These are phyloP conservation scores for Tenebrosternarchus preto DNA, from an alignment of 2,113 vertebrate species.

Conservation along the genomic window DNA sequence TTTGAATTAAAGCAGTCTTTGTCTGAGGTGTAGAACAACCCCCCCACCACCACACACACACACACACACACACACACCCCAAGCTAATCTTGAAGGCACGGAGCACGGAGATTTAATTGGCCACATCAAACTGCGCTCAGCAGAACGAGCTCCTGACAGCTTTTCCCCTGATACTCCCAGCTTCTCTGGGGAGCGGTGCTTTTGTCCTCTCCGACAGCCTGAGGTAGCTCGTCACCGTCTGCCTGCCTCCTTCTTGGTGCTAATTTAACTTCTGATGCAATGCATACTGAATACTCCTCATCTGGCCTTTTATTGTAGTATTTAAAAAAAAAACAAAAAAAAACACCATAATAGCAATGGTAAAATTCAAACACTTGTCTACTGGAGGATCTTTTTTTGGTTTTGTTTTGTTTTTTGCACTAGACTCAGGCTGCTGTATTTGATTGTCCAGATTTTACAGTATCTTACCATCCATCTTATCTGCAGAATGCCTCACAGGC, in stretches of 20 bases:
- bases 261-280: slow-evolving; percentile 38
- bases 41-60: background rate
- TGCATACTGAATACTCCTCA: background rate
- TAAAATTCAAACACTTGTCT: slow-evolving; percentile 9
- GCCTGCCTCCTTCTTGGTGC: slow-evolving; percentile 39
- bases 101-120: slow-evolving; percentile 27
- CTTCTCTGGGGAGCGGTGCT: slow-evolving; percentile 8
- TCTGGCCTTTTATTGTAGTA: background rate
- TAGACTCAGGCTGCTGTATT: slow-evolving; percentile 35
- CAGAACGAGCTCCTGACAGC: slow-evolving; percentile 17
- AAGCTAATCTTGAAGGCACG: background rate
- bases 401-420: background rate
- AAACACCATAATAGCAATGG: background rate
- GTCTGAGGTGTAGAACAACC: background rate
- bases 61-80: too few species aligned
- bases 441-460: slow-evolving; percentile 17
- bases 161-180: slow-evolving; percentile 22
- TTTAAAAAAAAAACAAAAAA: too few species aligned
- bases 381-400: background rate
- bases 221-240: slow-evolving; percentile 8
- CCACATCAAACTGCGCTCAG: background rate
- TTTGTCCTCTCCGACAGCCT: slow-evolving; percentile 24
- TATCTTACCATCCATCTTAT: background rate
- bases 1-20: slow-evolving; percentile 1
- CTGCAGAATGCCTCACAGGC: slow-evolving; percentile 2